A percentile compares a stretch with the other conserved stretches of the same genome.
Conservation (phyloP, 2,113 vertebrate species). For the Tragulus kanchil region DNA sequence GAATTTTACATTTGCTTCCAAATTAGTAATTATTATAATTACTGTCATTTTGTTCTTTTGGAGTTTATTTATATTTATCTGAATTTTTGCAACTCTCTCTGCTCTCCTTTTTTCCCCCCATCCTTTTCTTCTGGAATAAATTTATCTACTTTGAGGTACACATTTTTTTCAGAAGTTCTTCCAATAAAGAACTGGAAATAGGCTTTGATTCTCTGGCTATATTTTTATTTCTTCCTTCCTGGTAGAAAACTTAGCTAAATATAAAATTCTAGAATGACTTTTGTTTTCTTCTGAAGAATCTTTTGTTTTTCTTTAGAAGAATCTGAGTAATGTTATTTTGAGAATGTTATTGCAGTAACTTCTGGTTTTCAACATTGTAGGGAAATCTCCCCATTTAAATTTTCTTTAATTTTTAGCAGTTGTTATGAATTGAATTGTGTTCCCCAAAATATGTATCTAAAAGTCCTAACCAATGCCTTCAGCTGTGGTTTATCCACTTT, state of each 20-base stretch:
- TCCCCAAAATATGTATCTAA: not conserved
- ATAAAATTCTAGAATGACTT: constrained; percentile 17
- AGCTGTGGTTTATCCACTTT: not conserved
- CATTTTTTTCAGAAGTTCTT: not conserved
- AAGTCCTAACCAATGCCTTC: not conserved
- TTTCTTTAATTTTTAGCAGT: not conserved
- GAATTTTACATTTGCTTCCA: not conserved
- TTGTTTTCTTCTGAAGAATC: not conserved
- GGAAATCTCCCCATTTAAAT: not conserved
- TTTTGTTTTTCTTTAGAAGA: too few relatives aligned
- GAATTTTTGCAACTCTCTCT: not conserved
- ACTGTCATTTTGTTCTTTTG: constrained; percentile 20
- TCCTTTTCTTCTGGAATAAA: not conserved
- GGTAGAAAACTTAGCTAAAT: not conserved
- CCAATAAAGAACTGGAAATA: not conserved
- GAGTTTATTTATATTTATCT: not conserved
- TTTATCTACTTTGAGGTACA: not conserved
- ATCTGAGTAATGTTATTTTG: not conserved
- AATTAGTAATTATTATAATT: not conserved
- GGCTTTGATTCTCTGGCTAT: not conserved
- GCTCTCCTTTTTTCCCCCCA: not conserved
- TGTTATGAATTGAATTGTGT: not conserved
- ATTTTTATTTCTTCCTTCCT: constrained; percentile 7
- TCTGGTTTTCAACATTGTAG: not conserved
- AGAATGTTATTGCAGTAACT: constrained; percentile 10